A percentile compares a stretch with the other conserved stretches of the same genome.
These are phyloP conservation scores for Hydrozoanthus gracilis DNA, from an alignment of 92 coral and sea anemone species.

Conservation along the genomic window DNA sequence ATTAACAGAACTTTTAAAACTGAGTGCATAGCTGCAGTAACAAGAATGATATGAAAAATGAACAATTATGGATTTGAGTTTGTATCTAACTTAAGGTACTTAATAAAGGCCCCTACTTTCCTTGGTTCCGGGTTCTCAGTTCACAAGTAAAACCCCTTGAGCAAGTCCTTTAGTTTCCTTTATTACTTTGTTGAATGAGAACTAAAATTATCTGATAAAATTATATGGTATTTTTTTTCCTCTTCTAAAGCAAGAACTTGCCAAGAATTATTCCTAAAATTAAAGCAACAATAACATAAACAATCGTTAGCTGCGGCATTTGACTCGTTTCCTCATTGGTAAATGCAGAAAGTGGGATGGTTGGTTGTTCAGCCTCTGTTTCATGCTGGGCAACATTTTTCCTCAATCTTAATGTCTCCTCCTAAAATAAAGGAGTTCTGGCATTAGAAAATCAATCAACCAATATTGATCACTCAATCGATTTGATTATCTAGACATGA, in stretches of 20 bases:
- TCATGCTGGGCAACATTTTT: constrained; percentile 61
- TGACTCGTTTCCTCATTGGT: constrained; percentile 48
- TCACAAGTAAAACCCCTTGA: not conserved
- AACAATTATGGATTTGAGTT: no score
- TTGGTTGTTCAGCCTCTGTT: constrained; percentile 43
- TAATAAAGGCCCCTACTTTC: not conserved
- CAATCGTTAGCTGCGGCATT: constrained; percentile 68
- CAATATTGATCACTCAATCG: no score
- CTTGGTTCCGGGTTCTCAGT: constrained; percentile 2
- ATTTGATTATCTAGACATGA: not conserved
- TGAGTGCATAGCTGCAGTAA: no score
- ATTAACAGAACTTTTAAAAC: no score
- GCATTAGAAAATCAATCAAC: not conserved
- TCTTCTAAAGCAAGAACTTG: constrained; percentile 77
- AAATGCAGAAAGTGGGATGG: constrained; percentile 40
- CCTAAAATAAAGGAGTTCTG: constrained; percentile 45
- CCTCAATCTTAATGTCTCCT: constrained; percentile 73
- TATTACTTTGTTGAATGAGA: not conserved
- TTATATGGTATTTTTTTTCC: not conserved
- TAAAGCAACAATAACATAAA: constrained; percentile 80
- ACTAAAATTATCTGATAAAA: constrained; percentile 46
- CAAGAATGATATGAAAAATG: no score
- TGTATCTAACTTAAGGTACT: not conserved
- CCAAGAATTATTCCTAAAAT: constrained; percentile 88
- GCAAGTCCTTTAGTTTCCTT: not conserved